A percentile compares a stretch with the other conserved stretches of the same genome.
Conservation (phyloP, 2,797 vertebrate genomes). For the Poeciliopsis turneri region DNA sequence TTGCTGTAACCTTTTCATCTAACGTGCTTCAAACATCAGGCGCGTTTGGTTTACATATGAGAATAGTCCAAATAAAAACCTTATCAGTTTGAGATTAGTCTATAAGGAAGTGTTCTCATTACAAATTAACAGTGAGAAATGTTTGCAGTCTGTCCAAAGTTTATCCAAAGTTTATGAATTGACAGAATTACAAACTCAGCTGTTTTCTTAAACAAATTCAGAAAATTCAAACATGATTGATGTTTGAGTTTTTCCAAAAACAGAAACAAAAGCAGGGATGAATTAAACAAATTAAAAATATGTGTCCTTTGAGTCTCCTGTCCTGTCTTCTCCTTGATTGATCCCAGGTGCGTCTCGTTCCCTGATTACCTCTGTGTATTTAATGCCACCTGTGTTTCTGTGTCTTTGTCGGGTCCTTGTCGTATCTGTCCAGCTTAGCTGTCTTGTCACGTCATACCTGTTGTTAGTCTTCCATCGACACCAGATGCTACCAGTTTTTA, state of each 20-base stretch:
- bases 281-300: slow-evolving; percentile 1
- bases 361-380: too few relatives aligned
- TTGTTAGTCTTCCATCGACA: too few relatives aligned
- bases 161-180: background rate
- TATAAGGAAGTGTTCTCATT: background rate
- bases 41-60: background rate
- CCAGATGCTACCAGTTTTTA: too few relatives aligned
- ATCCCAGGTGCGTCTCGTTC: too few relatives aligned
- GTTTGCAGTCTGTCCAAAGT: background rate
- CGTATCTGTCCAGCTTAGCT: too few relatives aligned
- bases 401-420: too few relatives aligned
- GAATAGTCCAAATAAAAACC: background rate
- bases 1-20: background rate
- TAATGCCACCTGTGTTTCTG: too few relatives aligned
- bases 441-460: too few relatives aligned
- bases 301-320: too few relatives aligned
- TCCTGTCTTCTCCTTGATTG: too few relatives aligned
- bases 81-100: background rate
- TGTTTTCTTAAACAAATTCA: background rate
- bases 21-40: too few relatives aligned
- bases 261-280: background rate
- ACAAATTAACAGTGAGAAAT: background rate
- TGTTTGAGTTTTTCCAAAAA: background rate
- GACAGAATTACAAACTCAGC: background rate
- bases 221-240: background rate